Evolutionary conservation across 2,113 vertebrate genomes (phyloP).

Genomic region (Oophaga pumilio): DNA sequence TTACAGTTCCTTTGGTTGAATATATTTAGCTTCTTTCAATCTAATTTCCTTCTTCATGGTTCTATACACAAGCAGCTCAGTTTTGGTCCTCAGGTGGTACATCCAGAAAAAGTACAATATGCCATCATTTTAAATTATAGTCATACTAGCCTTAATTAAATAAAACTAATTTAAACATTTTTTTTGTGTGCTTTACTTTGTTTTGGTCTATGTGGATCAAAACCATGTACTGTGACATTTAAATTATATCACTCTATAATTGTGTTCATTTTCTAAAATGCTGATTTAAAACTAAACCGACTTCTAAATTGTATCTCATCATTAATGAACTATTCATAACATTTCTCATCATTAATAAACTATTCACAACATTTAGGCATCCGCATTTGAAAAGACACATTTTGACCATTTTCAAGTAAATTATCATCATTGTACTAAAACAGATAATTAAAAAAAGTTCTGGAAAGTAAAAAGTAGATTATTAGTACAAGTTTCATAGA

Average conservation of each 20-base stretch:
- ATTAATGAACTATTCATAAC: background rate
- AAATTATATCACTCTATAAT: constrained; percentile 45
- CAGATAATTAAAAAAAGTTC: background rate
- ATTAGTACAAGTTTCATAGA: background rate
- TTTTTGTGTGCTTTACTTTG: constrained; percentile 2
- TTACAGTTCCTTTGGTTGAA: constrained; percentile 26
- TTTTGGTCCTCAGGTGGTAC: constrained; percentile 37
- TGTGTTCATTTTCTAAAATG: constrained; percentile 23
- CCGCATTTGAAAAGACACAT: background rate
- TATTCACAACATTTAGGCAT: background rate
- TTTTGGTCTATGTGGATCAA: constrained; percentile 24
- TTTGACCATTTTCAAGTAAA: background rate
- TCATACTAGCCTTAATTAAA: constrained; percentile 17
- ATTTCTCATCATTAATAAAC: constrained; percentile 16
- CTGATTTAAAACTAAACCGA: background rate
- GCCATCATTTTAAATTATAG: constrained; percentile 17
- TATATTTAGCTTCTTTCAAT: constrained; percentile 29
- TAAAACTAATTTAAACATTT: constrained; percentile 14
- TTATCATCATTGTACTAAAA: background rate
- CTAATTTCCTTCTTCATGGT: constrained; percentile 30
- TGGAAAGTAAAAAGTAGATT: background rate
- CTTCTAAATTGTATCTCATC: constrained; percentile 8
- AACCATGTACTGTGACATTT: constrained; percentile 33
- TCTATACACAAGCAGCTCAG: constrained; percentile 33
- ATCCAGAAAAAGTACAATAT: background rate